Evolutionary conservation across 2,888 invertebrate species (phyloP), one percentile per base, ranked within the genome.

Genomic region (Mesoligia furuncula): DNA sequence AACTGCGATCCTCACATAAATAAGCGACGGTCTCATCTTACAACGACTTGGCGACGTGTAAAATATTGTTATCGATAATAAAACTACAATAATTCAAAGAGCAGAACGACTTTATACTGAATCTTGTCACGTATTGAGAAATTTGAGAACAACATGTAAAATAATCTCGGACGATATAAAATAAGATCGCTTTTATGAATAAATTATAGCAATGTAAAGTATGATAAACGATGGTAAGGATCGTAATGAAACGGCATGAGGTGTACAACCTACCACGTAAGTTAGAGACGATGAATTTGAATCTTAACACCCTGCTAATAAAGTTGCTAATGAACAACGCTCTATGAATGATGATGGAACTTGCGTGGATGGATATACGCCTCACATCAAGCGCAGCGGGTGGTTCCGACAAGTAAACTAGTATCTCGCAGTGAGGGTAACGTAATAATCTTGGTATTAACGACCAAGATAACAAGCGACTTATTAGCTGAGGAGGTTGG

Each of bases 131-230:
- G 95, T 94, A 94, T 94, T 92, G 91, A 93, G 95, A 94, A 94
- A 96, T 94, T 93, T 91, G 95, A 96, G 95, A 95, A 92, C 94
- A 93, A 91, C 93, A 90, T 94, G 95, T 95, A 94, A 95, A 94
- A 92, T 91, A 93, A 96, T 94, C 94, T 93, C 87, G 81, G 88
- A 91, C 90, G 90, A 93, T 94, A 95, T 95, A 95, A 96, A 96
- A 95, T 93, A 94, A 94, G 93, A 94, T 93, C 92, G 91, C 87
- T 89, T 93, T 93, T 93, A 93, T 93, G 95, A 96, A 96, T 96
- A 96, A 96, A 95, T 96, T 96, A 96, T 94, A 91, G 94, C 94
- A 95, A 94, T 95, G 95, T 96, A 95, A 96, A 96, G 93, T 96
- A 96, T 96, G 96, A 96, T 96, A 95, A 96, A 96, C 93, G 96